A percentile compares a stretch with the other conserved stretches of the same genome.
Conservation (phyloP, 1,140 invertebrate genomes). For the Microvelia longipes region DNA sequence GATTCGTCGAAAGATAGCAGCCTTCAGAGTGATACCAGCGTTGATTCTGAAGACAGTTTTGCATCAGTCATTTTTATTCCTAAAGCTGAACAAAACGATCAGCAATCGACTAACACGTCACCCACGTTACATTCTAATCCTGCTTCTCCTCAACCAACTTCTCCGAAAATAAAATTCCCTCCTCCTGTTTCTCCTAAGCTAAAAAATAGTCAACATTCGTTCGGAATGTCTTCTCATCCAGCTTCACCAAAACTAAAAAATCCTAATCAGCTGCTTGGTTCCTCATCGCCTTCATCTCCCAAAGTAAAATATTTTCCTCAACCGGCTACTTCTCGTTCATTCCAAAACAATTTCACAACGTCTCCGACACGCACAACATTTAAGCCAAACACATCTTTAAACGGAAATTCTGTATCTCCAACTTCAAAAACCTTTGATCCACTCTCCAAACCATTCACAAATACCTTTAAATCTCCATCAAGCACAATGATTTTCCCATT, state of each 20-base stretch:
- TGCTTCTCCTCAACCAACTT: conserved; percentile 40
- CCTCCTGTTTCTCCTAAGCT: conserved; percentile 22
- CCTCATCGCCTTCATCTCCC: conserved; percentile 39
- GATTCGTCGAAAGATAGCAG: conserved; percentile 84
- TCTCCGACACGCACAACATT: conserved; percentile 13
- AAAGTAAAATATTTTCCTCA: conserved; percentile 40
- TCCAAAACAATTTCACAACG: conserved; percentile 16
- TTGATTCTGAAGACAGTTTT: conserved; percentile 82
- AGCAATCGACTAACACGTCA: conserved; percentile 37
- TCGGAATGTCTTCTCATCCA: conserved; percentile 4
- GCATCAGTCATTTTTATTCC: conserved; percentile 80
- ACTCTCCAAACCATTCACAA: not conserved
- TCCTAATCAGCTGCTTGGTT: conserved; percentile 27
- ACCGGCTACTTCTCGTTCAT: conserved; percentile 28
- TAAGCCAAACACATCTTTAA: not conserved
- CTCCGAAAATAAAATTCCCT: conserved; percentile 38
- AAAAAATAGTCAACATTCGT: conserved; percentile 1
- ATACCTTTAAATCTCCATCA: not conserved
- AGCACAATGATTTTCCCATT: not conserved
- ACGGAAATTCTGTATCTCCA: not conserved
- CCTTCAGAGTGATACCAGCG: conserved; percentile 79
- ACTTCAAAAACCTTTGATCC: not conserved
- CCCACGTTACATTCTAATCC: conserved; percentile 23
- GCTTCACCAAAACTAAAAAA: conserved; percentile 11
- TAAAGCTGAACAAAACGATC: conserved; percentile 39